Evolutionary conservation across 2,888 invertebrate species (phyloP).

Genomic region (Mesorhabditis sp.): DNA sequence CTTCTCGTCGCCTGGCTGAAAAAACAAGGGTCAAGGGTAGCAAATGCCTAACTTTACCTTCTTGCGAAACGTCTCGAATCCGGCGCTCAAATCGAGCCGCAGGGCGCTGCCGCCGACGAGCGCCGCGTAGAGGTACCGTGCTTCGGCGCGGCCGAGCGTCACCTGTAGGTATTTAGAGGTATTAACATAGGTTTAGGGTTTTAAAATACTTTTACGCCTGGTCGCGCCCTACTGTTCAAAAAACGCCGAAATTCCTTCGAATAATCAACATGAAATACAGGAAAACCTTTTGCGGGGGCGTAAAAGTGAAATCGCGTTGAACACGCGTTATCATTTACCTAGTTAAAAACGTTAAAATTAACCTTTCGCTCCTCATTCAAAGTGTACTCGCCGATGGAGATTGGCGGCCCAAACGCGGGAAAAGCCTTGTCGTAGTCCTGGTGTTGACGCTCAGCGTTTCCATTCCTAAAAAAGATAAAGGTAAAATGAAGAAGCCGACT

Average conservation of each 20-base stretch:
- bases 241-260: too few relatives aligned
- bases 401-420: not conserved
- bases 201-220: too few relatives aligned
- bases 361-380: not conserved
- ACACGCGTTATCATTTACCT: not conserved
- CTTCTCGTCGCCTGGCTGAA: constrained; percentile 18
- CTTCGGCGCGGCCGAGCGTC: not conserved
- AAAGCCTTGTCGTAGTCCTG: not conserved
- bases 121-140: not conserved
- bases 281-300: too few relatives aligned
- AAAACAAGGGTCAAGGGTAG: not conserved
- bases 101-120: not conserved
- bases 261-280: too few relatives aligned
- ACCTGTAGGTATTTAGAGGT: not conserved
- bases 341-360: not conserved
- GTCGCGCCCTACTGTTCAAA: too few relatives aligned
- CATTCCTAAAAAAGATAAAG: not conserved
- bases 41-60: not conserved
- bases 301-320: not conserved
- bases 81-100: not conserved
- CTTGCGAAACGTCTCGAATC: not conserved
- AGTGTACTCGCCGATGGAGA: not conserved
- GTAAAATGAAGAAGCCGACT: too few relatives aligned
- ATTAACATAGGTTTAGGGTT: not conserved
- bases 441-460: not conserved